These are phyloP conservation scores for Boloria euphrosyne DNA, from an alignment of 2,888 invertebrate species.

Conservation along the genomic window DNA sequence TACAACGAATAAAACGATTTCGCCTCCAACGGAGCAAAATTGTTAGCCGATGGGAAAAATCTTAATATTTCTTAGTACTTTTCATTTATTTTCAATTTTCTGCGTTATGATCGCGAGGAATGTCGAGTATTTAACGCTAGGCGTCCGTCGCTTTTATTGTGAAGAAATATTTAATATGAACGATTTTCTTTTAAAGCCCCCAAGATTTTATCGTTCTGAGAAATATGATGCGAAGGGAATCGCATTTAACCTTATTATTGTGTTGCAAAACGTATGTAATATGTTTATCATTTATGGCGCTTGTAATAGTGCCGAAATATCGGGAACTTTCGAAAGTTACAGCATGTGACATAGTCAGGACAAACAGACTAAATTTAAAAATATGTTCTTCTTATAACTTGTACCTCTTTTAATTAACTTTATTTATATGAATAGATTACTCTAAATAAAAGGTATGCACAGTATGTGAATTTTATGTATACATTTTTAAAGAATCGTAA, in stretches of 20 bases:
- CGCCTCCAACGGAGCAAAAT: slow-evolving; percentile 33
- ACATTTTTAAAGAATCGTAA: too few relatives aligned
- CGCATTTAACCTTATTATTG: neutral
- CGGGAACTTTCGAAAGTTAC: too few relatives aligned
- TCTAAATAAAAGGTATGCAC: too few relatives aligned
- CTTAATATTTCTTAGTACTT: slow-evolving; percentile 50
- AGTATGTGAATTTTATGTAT: too few relatives aligned
- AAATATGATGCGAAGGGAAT: slow-evolving; percentile 14
- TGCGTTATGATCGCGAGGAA: slow-evolving; percentile 53
- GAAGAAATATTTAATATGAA: slow-evolving; percentile 65
- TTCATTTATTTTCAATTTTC: slow-evolving; percentile 59
- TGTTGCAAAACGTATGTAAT: too few relatives aligned
- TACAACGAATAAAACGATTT: slow-evolving; percentile 34
- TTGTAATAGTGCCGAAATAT: too few relatives aligned
- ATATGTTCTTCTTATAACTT: too few relatives aligned
- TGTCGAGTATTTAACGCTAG: slow-evolving; percentile 53
- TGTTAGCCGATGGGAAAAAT: slow-evolving; percentile 37
- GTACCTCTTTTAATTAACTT: too few relatives aligned
- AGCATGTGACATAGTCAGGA: too few relatives aligned
- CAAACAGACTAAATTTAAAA: too few relatives aligned
- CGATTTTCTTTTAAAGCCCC: slow-evolving; percentile 55
- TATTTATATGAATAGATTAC: too few relatives aligned
- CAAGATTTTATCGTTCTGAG: slow-evolving; percentile 49
- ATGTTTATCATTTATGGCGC: too few relatives aligned
- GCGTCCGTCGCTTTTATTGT: slow-evolving; percentile 54